Evolutionary conservation across 92 coral and sea anemone genomes (phyloP), one percentile per base, ranked within the genome.

Genomic region (Actinostola sp.): DNA sequence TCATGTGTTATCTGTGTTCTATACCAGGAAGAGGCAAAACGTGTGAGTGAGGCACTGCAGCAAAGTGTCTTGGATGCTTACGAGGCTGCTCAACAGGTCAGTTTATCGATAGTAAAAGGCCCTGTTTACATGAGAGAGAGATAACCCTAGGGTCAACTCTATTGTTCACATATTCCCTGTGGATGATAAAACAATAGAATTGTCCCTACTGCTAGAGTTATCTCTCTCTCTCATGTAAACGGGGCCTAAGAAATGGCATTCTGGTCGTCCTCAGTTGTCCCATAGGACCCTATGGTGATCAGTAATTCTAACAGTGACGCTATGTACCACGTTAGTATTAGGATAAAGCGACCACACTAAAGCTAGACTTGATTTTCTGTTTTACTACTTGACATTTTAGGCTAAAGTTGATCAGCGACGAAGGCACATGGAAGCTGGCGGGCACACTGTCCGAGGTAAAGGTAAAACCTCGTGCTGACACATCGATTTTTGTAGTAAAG

Each of bases 31-130:
- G 96, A 87, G 52, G 85, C 85, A 43, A 87, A 77, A 73, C 86
- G 90, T 43, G 84, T 83, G 19, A 75, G 85, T 44, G 85, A 90
- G 63, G 88, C 88, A 8, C 48, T 87, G n/a, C 86, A 81, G 60
- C 66, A 56, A 30, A 87, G 92, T 63, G 87, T 90, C 42, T 56
- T 80, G 16, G 88, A 88, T 49, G 97, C 92, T 0, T 60, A 90
- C 32, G 79, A 87, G 75, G 75, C 83, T 13, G 89, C 97, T 16
- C 92, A 90, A 46, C 90, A 75, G 86, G 97, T 89, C 25, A 67
- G 82, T 51, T 10, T 1, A 17, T 28, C 48, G 0, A 2, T 2
- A 11, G 38, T 19, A n/a, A 20, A n/a, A 25, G 28, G 14, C 31
- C 11, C 11, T 4, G 4, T 36, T 36, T 36, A 4, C 42, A n/a